Percentiles rank a stretch among this genome's conserved stretches.
phyloP scores from a whole-genome alignment of 2,888 invertebrate genomes.

The Ditylenchus weischeri region DNA sequence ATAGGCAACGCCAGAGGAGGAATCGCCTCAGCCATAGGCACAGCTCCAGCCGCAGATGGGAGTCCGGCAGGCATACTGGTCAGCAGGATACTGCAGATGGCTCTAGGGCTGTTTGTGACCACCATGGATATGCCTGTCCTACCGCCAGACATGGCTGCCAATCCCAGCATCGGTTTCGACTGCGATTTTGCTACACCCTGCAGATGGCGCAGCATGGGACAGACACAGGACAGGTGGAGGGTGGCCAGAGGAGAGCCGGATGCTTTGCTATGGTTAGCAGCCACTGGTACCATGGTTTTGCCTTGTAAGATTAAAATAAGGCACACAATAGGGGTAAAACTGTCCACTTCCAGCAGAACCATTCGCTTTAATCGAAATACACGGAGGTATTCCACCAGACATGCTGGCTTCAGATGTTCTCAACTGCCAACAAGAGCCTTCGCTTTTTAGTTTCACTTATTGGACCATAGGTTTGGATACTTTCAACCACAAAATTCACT shows the following conservation, averaged over 20 bases:
- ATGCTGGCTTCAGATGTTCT: constrained; percentile 45
- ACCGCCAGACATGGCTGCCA: constrained; percentile 22
- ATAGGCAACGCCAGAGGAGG: neutral
- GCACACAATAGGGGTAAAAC: neutral
- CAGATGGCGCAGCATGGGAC: constrained; percentile 40
- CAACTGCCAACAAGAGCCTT: constrained; percentile 43
- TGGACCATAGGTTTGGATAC: constrained; percentile 48
- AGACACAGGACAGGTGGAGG: constrained; percentile 41
- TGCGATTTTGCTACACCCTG: constrained; percentile 52
- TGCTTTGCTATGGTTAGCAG: constrained; percentile 53
- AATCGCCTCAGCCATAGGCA: constrained; percentile 7
- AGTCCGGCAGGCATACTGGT: constrained; percentile 16
- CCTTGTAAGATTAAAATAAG: constrained; percentile 28
- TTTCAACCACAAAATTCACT: constrained; percentile 1
- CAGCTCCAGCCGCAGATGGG: constrained; percentile 10
- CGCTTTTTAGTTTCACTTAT: constrained; percentile 51
- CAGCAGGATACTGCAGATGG: constrained; percentile 42
- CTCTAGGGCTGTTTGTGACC: constrained; percentile 55
- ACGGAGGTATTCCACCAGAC: constrained; percentile 44
- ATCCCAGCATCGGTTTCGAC: constrained; percentile 44
- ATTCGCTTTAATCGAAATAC: constrained; percentile 50
- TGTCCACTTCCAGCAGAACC: constrained; percentile 41
- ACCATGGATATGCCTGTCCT: constrained; percentile 49
- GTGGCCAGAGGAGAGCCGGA: constrained; percentile 56
- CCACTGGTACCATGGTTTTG: constrained; percentile 56